Base-by-base conservation (phyloP, 2,797 vertebrate genomes). In the Platyrinchus mystaceus region DNA sequence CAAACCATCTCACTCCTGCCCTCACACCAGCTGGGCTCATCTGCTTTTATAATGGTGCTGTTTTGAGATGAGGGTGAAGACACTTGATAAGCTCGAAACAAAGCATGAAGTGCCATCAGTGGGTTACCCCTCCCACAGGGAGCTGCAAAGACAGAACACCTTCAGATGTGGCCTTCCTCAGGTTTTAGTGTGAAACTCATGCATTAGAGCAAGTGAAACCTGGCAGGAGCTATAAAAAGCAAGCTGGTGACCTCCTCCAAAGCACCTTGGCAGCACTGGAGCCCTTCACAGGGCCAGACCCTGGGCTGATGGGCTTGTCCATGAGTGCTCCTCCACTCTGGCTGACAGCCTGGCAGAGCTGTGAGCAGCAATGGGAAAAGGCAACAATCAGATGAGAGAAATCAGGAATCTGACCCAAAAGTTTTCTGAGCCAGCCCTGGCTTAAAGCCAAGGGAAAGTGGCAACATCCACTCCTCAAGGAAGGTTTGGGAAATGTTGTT, bases 291-390 rank as follows among this genome's bases (percentile, higher is more conserved):
- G 37, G n/a, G 46, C 53, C 53, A 44, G 66, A 37, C 22, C 47
- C 47, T 12, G 4, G 64, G 62, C n/a, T 10, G 43, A 19, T 0
- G 37, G 86, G 41, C 32, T 6, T 4, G 15, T 52, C 67, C 27
- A 0, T 0, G 22, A 39, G 46, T 1, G 0, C n/a, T 37, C 24
- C 32, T 39, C 7, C 0, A 2, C 49, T 34, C 63, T 3, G 0
- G 71, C 64, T 46, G 53, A 23, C 28, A 55, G 49, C 53, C 34
- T 44, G 55, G 71, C 76, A 73, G 53, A 0, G 0, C 56, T 59
- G 50, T 0, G 7, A 56, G 50, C 0, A 0, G n/a, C 66, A 18
- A 5, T 0, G 0, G 62, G n/a, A 81, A 77, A 76, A 73, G 67
- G 63, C 64, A 84, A 13, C 27, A 7, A 12, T 19, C 13, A 49